These are phyloP conservation scores for Clupea harengus DNA, from an alignment of 2,113 vertebrate genomes.

Conservation along the genomic window DNA sequence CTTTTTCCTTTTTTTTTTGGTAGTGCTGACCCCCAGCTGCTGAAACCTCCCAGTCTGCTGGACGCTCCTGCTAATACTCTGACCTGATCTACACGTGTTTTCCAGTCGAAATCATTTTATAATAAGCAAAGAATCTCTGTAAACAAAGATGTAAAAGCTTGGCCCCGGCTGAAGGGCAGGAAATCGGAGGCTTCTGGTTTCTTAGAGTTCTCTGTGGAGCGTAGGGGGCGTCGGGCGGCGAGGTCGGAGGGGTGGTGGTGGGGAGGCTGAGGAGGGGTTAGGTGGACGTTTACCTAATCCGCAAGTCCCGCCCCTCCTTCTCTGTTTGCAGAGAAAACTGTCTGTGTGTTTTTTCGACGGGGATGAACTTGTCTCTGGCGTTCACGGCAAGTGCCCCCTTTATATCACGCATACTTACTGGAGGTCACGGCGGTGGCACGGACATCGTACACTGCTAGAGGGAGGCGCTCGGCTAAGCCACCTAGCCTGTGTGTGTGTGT, in stretches of 20 bases:
- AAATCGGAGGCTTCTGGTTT: conserved; percentile 34
- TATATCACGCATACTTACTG: conserved; percentile 25
- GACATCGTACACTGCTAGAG: not conserved
- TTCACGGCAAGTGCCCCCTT: conserved; percentile 24
- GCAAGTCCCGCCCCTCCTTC: conserved; percentile 23
- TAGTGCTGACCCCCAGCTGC: not conserved
- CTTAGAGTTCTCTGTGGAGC: not conserved
- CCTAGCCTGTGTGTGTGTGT: not conserved
- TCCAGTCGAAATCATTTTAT: conserved; percentile 43
- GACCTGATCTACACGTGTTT: conserved; percentile 42
- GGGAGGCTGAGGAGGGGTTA: not conserved
- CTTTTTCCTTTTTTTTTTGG: not conserved
- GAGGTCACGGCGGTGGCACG: conserved; percentile 15
- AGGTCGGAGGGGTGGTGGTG: not conserved
- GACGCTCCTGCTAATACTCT: conserved; percentile 8
- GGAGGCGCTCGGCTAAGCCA: not conserved
- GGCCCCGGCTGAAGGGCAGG: conserved; percentile 22
- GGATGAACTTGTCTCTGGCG: conserved; percentile 38
- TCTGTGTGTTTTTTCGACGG: conserved; percentile 29
- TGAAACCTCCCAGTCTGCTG: conserved; percentile 10
- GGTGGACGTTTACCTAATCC: conserved; percentile 33
- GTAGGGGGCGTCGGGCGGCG: not conserved
- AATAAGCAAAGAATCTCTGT: conserved; percentile 40
- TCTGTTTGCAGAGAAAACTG: conserved; percentile 40
- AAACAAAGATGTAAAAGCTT: conserved; percentile 39